Evolutionary conservation across 1,140 invertebrate genomes (phyloP).

Genomic region (Pogonomyrmex barbatus): DNA sequence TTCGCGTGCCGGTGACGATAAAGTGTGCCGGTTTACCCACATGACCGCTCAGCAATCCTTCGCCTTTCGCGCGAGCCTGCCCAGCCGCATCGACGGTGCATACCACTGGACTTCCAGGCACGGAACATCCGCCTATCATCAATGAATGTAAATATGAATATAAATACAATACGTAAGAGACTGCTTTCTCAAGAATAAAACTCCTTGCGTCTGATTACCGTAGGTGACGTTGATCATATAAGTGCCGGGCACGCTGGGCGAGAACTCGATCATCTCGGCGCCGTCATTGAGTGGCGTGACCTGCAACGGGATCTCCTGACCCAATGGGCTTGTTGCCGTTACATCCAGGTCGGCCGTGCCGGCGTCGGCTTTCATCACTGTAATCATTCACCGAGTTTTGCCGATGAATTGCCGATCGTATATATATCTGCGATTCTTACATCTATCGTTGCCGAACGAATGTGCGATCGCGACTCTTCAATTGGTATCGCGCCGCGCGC

Average conservation of each 20-base stretch:
- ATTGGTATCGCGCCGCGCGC: neutral
- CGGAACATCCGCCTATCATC: slow-evolving; percentile 85
- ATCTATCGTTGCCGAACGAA: neutral
- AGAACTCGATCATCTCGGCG: slow-evolving; percentile 92
- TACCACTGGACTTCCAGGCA: slow-evolving; percentile 85
- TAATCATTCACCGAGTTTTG: slow-evolving; percentile 71
- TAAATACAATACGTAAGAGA: neutral
- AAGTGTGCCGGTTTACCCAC: slow-evolving; percentile 85
- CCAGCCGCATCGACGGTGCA: slow-evolving; percentile 89
- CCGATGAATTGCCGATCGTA: neutral
- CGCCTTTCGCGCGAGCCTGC: slow-evolving; percentile 88
- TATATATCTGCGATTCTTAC: neutral
- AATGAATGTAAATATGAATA: neutral
- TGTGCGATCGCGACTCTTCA: no score
- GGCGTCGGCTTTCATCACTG: slow-evolving; percentile 94
- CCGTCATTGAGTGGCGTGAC: slow-evolving; percentile 91
- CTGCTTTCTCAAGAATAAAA: slow-evolving; percentile 1
- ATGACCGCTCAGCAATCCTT: slow-evolving; percentile 88
- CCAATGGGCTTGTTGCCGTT: slow-evolving; percentile 95
- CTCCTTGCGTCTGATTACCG: slow-evolving; percentile 86
- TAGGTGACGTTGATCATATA: slow-evolving; percentile 96
- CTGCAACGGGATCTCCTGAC: slow-evolving; percentile 93
- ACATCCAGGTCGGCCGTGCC: slow-evolving; percentile 96
- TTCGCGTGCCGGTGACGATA: slow-evolving; percentile 83
- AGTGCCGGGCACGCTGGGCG: slow-evolving; percentile 94